Evolutionary conservation across 2,113 vertebrate genomes (phyloP).

Genomic region (Abramis brama): DNA sequence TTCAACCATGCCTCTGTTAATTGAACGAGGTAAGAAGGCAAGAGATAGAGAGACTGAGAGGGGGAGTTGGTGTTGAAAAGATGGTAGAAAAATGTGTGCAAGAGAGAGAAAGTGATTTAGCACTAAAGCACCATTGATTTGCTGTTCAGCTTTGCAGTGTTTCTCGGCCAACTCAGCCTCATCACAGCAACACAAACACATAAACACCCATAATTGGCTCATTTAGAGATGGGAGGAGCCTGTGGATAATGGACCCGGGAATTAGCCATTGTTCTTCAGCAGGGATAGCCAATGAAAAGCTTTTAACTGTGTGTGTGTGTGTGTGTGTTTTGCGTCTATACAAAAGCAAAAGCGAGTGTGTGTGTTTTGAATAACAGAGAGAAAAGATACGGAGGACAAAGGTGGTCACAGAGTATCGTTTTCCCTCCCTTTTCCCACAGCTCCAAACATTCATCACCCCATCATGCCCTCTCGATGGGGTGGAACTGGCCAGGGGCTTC

Average conservation of each 20-base stretch:
- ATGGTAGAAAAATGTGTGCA: conserved; percentile 36
- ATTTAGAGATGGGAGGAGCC: conserved; percentile 65
- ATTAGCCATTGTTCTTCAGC: conserved; percentile 37
- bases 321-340: conserved; percentile 11
- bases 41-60: conserved; percentile 16
- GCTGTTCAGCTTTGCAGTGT: conserved; percentile 70
- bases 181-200: conserved; percentile 72
- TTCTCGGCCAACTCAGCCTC: conserved; percentile 72
- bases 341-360: background rate
- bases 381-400: conserved; percentile 6
- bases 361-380: conserved; percentile 57
- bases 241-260: conserved; percentile 45
- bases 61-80: conserved; percentile 51
- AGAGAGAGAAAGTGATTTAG: conserved; percentile 41
- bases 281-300: conserved; percentile 59
- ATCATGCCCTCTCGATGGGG: conserved; percentile 66
- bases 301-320: conserved; percentile 21
- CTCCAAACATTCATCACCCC: conserved; percentile 69
- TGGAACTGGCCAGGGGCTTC: conserved; percentile 61
- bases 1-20: conserved; percentile 73
- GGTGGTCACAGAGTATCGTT: background rate
- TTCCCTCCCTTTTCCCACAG: conserved; percentile 11
- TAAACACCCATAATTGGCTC: conserved; percentile 79
- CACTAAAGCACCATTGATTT: conserved; percentile 76
- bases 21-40: conserved; percentile 64